Base-by-base conservation (phyloP, 92 coral and sea anemone species). In the Pocillopora grandis region DNA sequence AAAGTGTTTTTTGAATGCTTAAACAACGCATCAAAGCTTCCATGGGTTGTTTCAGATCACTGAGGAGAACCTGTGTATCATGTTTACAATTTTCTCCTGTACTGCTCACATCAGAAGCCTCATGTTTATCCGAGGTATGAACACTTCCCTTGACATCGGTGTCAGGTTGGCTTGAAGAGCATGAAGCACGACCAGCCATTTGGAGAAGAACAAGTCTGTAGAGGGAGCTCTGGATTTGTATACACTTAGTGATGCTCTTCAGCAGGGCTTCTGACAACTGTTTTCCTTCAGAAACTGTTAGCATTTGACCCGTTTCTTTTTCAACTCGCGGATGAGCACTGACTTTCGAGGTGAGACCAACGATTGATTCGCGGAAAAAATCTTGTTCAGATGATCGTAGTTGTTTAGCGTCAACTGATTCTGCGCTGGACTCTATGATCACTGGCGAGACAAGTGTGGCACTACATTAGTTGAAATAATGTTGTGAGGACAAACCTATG, bases 191-290 rank as follows among this genome's bases (percentile, higher is more conserved):
- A 11, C 49, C 64, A 31, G n/a, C 57, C 42, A 82, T 16, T 57
- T 62, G 59, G 60, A 72, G 69, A 27, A 82, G 62, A 68, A 82
- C 55, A 15, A 82, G 70, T 36, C 71, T 82, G 71, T 82, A 62
- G 9, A 82, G 78, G 18, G 86, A 67, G 71, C 27, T 82, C 71
- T 82, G 86, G 3, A 82, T 60, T 67, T 71, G 78, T 58, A 72
- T 60, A 19, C 86, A 82, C 18, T 82, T 82, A 10, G 61, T 31
- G 56, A 71, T 37, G 70, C 64, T 82, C 62, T 60, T 35, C 56
- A 82, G 59, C 66, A 82, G 71, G n/a, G 77, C 78, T 27, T 60
- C 70, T 33, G 49, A n/a, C 7, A 71, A 37, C 21, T 82, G 59
- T 33, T 31, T 76, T 20, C 61, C 37, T 12, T 71, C 77, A 62